Evolutionary conservation across 2,888 invertebrate genomes (phyloP), one percentile per base, ranked within the genome.

Genomic region (Caenorhabditis imperialis): DNA sequence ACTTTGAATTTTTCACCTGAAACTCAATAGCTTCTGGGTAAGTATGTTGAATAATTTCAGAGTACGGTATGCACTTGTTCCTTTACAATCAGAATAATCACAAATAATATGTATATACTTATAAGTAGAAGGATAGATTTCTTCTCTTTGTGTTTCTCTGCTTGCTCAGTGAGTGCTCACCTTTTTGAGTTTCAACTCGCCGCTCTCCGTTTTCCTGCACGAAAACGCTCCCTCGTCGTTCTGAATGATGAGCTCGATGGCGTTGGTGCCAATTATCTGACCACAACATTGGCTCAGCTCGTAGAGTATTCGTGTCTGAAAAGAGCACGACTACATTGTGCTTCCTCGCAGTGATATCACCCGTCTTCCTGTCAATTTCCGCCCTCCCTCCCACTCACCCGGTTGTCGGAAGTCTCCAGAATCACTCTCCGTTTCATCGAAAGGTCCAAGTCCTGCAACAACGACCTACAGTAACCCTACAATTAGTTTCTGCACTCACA

Each of bases 231-330:
- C 82, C 1, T 81, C 79, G 20, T 81, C 81, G 57, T 78, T 81
- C 45, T 77, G 77, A 35, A 85, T 63, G 7, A 83, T 55, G n/a
- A 84, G 57, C 54, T 86, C 85, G 20, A 84, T 61, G 0, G 74
- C 44, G n/a, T 81, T 77, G 10, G 74, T 80, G 23, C 80, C 77
- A 14, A 78, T 69, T 3, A 86, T 18, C 50, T 85, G 84, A 0
- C 79, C 83, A 65, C 84, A 81, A 42, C 84, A 84, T 40, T 79
- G 62, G 4, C 79, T 80, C 12, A 86, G 40, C 70, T 86, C 86
- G 74, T 74, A 86, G 8, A 85, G 67, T 37, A 85, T 75, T 22
- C 84, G 63, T 10, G 53, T 69, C 78, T 74, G 75, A 47, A 76
- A 48, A 23, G 3, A 23, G 18, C 22, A 51, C n/a, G 14, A 12